Evolutionary conservation across 1,140 invertebrate species (phyloP).

Genomic region (Lysiphlebus fabarum): DNA sequence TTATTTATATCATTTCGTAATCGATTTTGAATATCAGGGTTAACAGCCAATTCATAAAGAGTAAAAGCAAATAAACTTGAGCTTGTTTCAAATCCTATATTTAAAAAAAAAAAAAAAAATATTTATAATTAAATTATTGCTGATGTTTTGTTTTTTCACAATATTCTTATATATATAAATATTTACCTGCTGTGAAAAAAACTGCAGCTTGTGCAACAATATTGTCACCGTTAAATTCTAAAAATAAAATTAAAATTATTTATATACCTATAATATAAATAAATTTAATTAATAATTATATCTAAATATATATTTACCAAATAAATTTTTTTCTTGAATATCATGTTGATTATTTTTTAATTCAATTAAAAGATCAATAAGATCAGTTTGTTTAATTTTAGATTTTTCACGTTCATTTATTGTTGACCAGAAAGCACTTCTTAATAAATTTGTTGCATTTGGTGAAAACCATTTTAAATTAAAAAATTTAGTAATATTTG

Average conservation of each 20-base stretch:
- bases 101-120: constrained; percentile 58
- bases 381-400: constrained; percentile 42
- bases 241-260: constrained; percentile 5
- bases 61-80: constrained; percentile 45
- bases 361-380: constrained; percentile 51
- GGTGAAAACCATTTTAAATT: too few relatives aligned
- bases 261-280: too few relatives aligned
- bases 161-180: too few relatives aligned
- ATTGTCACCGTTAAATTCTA: constrained; percentile 60
- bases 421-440: constrained; percentile 38
- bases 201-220: constrained; percentile 63
- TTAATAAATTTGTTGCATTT: constrained; percentile 37
- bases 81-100: constrained; percentile 46
- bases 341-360: constrained; percentile 33
- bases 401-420: constrained; percentile 39
- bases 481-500: too few relatives aligned
- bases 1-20: constrained; percentile 54
- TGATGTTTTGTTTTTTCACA: too few relatives aligned
- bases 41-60: constrained; percentile 56
- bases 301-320: constrained; percentile 23
- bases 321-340: constrained; percentile 1
- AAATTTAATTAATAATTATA: not conserved
- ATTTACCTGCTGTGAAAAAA: constrained; percentile 63
- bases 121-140: too few relatives aligned
- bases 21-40: constrained; percentile 57